Percentiles rank a stretch among this genome's conserved stretches.
Evolutionary conservation across 2,888 invertebrate genomes (phyloP).

Genomic region (Habrosyne pyritoides): DNA sequence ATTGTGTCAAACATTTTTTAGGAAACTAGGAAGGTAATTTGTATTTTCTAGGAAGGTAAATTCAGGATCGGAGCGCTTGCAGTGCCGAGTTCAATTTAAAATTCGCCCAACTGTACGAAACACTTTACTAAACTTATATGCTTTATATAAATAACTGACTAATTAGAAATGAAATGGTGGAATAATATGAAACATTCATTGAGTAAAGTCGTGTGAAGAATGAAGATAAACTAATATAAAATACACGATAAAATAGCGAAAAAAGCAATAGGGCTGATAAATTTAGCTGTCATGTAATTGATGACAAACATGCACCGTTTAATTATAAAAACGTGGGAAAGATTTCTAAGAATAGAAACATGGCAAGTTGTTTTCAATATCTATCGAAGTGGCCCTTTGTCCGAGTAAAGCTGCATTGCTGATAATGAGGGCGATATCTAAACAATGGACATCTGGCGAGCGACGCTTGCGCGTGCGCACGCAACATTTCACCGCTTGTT

Average conservation of each 20-base stretch:
- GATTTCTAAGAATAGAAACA: constrained; percentile 1
- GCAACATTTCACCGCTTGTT: constrained; percentile 22
- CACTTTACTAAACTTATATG: too few relatives aligned
- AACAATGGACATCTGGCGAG: constrained; percentile 60
- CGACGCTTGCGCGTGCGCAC: constrained; percentile 34
- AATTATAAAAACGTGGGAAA: constrained; percentile 25
- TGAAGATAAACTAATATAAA: neutral
- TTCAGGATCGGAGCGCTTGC: too few relatives aligned
- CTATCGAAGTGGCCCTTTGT: constrained; percentile 33
- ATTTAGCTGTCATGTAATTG: neutral
- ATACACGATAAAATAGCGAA: neutral
- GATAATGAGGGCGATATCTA: constrained; percentile 51
- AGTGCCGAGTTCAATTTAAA: too few relatives aligned
- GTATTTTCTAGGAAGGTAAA: too few relatives aligned
- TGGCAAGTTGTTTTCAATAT: constrained; percentile 17
- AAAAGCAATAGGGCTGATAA: too few relatives aligned
- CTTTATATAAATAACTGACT: too few relatives aligned
- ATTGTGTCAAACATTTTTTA: too few relatives aligned
- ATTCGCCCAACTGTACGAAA: too few relatives aligned
- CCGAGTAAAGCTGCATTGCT: constrained; percentile 31
- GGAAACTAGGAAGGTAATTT: too few relatives aligned
- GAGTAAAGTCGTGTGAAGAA: too few relatives aligned
- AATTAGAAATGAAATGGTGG: too few relatives aligned
- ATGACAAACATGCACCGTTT: constrained; percentile 36
- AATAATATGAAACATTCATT: too few relatives aligned